These are phyloP conservation scores for Anarsia innoxiella DNA, from an alignment of 2,888 invertebrate species.

Conservation along the genomic window DNA sequence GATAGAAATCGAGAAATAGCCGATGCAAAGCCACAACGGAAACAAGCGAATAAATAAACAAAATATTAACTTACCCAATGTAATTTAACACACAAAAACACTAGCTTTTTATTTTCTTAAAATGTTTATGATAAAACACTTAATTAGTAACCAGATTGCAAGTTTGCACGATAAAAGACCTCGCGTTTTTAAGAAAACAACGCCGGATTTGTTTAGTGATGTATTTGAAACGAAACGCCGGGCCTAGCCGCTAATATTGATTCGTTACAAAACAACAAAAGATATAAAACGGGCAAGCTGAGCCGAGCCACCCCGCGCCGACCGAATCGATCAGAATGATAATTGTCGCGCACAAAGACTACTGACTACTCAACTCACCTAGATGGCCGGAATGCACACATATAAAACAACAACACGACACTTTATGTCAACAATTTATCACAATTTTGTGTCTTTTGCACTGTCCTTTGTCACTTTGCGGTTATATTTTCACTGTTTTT, in stretches of 20 bases:
- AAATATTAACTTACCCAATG: not conserved
- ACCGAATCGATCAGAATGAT: slow-evolving; percentile 71
- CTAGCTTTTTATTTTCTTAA: not conserved
- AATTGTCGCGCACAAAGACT: slow-evolving; percentile 74
- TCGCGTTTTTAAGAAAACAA: slow-evolving; percentile 11
- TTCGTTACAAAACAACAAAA: slow-evolving; percentile 74
- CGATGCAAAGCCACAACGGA: too few relatives aligned
- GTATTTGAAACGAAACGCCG: slow-evolving; percentile 22
- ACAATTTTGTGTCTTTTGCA: not conserved
- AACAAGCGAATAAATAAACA: not conserved
- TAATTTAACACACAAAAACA: not conserved
- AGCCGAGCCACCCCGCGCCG: slow-evolving; percentile 62
- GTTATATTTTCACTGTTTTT: slow-evolving; percentile 33
- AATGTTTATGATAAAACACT: not conserved
- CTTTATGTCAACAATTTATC: slow-evolving; percentile 44
- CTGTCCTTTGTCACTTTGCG: slow-evolving; percentile 4
- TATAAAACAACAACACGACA: slow-evolving; percentile 58
- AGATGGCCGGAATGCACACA: slow-evolving; percentile 60
- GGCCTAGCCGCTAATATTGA: slow-evolving; percentile 65
- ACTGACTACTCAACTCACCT: slow-evolving; percentile 63
- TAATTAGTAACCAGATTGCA: not conserved
- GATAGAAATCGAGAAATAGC: too few relatives aligned
- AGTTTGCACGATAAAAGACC: slow-evolving; percentile 1
- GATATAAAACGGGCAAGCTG: slow-evolving; percentile 68
- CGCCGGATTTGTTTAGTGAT: not conserved